Evolutionary conservation across 2,888 invertebrate genomes (phyloP).

Genomic region (Pammene fasciana): DNA sequence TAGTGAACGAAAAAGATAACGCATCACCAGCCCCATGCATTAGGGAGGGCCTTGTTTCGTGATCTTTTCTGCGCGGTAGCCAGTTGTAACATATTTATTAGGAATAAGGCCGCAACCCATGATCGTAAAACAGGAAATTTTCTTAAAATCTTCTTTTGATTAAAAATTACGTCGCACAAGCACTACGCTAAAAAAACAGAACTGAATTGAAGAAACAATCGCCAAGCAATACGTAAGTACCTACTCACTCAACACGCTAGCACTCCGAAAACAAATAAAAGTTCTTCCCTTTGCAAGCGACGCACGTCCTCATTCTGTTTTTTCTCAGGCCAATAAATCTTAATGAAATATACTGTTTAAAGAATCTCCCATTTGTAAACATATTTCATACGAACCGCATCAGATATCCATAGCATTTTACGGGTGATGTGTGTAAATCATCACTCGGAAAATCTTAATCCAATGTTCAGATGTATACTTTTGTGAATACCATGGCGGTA

Average conservation of each 20-base stretch:
- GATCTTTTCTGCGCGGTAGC: no score
- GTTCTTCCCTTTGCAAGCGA: slow-evolving; percentile 31
- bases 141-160: no score
- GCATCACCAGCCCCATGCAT: no score
- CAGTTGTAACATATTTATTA: no score
- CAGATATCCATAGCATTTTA: not conserved
- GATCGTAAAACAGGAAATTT: no score
- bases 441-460: no score
- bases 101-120: no score
- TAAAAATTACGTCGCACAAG: not conserved
- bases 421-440: slow-evolving; percentile 1
- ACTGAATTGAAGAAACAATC: slow-evolving; percentile 34
- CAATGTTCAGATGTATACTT: no score
- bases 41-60: no score
- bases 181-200: slow-evolving; percentile 10
- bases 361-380: slow-evolving; percentile 40
- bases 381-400: slow-evolving; percentile 32
- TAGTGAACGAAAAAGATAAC: no score
- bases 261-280: slow-evolving; percentile 40
- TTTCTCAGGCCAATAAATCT: slow-evolving; percentile 41
- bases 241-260: slow-evolving; percentile 29
- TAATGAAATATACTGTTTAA: slow-evolving; percentile 43
- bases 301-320: slow-evolving; percentile 34
- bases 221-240: slow-evolving; percentile 33
- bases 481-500: no score